These are phyloP conservation scores for Heteropelma amictum DNA, from an alignment of 2,888 invertebrate species.

Conservation along the genomic window DNA sequence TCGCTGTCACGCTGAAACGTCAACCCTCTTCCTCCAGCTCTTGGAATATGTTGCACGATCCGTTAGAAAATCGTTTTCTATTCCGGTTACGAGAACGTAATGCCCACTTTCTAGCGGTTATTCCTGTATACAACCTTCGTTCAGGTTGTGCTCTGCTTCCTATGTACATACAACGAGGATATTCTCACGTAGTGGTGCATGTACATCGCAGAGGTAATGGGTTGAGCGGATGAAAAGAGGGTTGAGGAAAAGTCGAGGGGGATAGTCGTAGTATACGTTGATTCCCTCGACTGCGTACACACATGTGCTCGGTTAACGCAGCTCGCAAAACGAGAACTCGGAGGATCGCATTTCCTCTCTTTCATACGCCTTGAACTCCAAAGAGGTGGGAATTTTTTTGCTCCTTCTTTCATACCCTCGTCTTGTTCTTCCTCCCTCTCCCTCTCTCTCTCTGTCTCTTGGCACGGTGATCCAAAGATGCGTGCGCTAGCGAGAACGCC, in stretches of 20 bases:
- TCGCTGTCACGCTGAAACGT: background rate
- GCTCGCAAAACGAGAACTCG: conserved; percentile 44
- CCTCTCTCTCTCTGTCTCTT: conserved; percentile 4
- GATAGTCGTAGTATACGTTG: too few species aligned
- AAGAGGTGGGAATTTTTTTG: conserved; percentile 18
- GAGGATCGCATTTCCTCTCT: conserved; percentile 45
- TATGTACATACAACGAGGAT: conserved; percentile 14
- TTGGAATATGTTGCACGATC: conserved; percentile 17
- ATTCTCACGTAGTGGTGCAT: conserved; percentile 9
- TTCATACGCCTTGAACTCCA: conserved; percentile 25
- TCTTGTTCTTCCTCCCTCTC: background rate
- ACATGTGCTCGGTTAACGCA: conserved; percentile 44
- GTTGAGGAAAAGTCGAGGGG: too few species aligned
- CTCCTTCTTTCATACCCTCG: background rate
- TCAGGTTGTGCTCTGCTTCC: conserved; percentile 40
- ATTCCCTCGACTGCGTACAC: too few species aligned
- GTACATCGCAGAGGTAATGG: conserved; percentile 27
- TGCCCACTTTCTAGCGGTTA: conserved; percentile 60
- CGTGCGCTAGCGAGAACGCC: conserved; percentile 56
- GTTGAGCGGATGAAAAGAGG: conserved; percentile 29
- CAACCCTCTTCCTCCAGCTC: conserved; percentile 1
- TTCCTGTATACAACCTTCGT: conserved; percentile 43
- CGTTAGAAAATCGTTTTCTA: conserved; percentile 61
- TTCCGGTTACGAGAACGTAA: conserved; percentile 61
- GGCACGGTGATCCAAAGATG: conserved; percentile 62